A percentile compares a stretch with the other conserved stretches of the same genome.
These are phyloP conservation scores for Drosophila planitibia DNA, from an alignment of 2,888 invertebrate genomes.

Conservation along the genomic window DNA sequence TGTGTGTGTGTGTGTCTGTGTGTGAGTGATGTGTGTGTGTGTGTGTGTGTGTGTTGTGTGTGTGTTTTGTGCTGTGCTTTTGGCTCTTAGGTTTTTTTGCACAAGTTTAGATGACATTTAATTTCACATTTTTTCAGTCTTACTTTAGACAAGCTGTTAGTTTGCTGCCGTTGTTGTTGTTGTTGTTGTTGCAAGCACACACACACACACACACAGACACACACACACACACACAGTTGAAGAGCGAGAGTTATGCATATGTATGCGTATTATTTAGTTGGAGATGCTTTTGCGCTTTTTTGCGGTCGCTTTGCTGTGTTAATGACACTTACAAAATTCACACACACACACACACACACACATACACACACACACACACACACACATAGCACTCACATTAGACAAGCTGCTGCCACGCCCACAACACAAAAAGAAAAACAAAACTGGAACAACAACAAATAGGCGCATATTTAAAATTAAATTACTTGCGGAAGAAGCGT, in stretches of 20 bases:
- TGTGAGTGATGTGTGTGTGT: background rate
- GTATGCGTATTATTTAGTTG: constrained; percentile 55
- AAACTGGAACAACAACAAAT: background rate
- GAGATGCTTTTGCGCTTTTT: constrained; percentile 79
- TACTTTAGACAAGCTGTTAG: constrained; percentile 43
- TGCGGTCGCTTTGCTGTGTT: constrained; percentile 79
- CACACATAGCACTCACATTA: constrained; percentile 33
- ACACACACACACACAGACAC: constrained; percentile 13
- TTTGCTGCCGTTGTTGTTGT: constrained; percentile 36
- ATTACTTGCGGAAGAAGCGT: constrained; percentile 80
- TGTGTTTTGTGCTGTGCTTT: constrained; percentile 18
- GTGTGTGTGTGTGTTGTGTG: background rate
- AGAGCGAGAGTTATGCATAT: constrained; percentile 45
- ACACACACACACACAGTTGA: constrained; percentile 1
- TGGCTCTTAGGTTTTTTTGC: constrained; percentile 40
- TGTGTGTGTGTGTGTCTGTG: background rate
- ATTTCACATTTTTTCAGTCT: constrained; percentile 35
- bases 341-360: constrained; percentile 31
- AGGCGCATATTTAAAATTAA: constrained; percentile 77
- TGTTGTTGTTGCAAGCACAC: constrained; percentile 27
- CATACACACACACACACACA: constrained; percentile 7
- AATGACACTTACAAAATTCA: constrained; percentile 71
- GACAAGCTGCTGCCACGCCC: constrained; percentile 53
- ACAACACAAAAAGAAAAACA: constrained; percentile 15
- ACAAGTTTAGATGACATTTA: constrained; percentile 65